Percentiles rank a stretch among this genome's conserved stretches.
phyloP scores from a whole-genome alignment of 2,888 invertebrate species.

The Ptilodon capucinus region DNA sequence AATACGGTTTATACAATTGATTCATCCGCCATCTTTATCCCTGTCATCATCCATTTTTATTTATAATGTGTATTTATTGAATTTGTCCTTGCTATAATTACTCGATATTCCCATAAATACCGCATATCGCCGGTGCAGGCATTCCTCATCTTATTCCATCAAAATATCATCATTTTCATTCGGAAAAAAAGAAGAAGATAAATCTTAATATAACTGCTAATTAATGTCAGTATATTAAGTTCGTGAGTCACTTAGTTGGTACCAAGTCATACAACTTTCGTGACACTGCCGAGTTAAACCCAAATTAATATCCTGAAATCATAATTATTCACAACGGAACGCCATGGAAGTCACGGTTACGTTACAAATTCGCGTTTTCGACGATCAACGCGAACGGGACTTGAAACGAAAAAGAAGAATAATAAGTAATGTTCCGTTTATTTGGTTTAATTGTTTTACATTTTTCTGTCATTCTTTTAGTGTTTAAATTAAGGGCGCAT shows the following conservation, averaged over 20 bases:
- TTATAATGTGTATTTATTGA: no score
- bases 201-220: neutral
- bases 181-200: no score
- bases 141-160: no score
- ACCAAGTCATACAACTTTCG: conserved; percentile 1
- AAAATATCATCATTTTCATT: no score
- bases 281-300: neutral
- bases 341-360: conserved; percentile 1
- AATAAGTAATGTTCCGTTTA: neutral
- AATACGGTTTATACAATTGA: no score
- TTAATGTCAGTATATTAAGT: neutral
- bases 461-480: neutral
- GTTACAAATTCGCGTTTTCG: neutral
- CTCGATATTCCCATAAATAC: no score
- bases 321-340: conserved; percentile 6
- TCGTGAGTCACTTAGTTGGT: neutral
- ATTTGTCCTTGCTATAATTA: no score
- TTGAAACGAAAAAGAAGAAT: neutral
- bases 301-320: neutral
- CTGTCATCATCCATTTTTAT: no score
- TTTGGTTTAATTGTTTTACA: neutral
- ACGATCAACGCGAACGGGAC: neutral
- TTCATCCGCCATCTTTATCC: no score
- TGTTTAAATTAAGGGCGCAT: neutral
- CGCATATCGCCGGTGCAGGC: no score